Evolutionary conservation across 2,113 vertebrate species (phyloP), one percentile per base, ranked within the genome.

Genomic region (Ctenodactylus gundi): DNA sequence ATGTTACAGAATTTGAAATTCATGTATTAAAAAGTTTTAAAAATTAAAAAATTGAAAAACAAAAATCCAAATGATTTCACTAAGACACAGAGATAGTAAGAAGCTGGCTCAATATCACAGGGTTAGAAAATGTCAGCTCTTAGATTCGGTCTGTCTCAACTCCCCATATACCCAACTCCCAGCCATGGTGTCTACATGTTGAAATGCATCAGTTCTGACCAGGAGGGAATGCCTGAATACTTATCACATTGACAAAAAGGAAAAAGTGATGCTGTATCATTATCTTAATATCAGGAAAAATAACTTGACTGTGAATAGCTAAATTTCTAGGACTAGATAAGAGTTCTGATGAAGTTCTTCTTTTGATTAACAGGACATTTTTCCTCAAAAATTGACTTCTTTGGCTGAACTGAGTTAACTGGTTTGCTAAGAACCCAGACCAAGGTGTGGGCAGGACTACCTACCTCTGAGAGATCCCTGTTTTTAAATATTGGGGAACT

Each of bases 171-270:
- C 46, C 31, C 27, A 34, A 39, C 14, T 31, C 36, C 27, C 20
- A 4, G 17, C 34, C 64, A 62, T 0, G 7, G 21, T 9, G 39
- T n/a, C 34, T 46, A 18, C 39, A 55, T 0, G 17, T 1, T 2
- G 25, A 53, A 57, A 51, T 0, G 17, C 0, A 3, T 34, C 77
- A 53, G 46, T 67, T 86, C 39, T 55, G 18, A 6, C 62, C 3
- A 75, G 4, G 0, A 11, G 13, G 64, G 20, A 58, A 51, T 1
- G 0, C 60, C 51, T 25, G 18, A 67, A 29, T 15, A 39, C 3
- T 67, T 85, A 46, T 34, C 44, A 7, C 11, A 3, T 5, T 23
- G 58, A 68, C 51, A 27, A 14, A n/a, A 41, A 90, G 65, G 46
- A 34, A 41, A 82, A 27, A 31, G 10, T 20, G 25, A 13, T n/a